These are phyloP conservation scores for Ostrea denselamellosa DNA, from an alignment of 1,140 invertebrate genomes.

Conservation along the genomic window DNA sequence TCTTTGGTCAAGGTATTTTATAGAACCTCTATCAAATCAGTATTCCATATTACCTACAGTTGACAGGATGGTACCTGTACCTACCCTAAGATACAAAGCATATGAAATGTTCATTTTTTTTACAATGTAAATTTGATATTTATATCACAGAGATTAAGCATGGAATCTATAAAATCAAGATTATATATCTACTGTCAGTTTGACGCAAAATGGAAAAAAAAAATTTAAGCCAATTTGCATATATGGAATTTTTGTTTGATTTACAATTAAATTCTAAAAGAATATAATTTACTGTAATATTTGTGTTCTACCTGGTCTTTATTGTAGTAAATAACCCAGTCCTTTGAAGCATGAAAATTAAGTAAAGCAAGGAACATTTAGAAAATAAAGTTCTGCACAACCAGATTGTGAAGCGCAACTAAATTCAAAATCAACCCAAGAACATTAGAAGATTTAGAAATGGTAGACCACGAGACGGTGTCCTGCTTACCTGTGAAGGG, in stretches of 20 bases:
- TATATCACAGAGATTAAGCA: too few species aligned
- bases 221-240: too few species aligned
- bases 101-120: too few species aligned
- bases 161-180: too few species aligned
- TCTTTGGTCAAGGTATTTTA: too few species aligned
- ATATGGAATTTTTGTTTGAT: not conserved
- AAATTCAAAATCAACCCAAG: slow-evolving; percentile 13
- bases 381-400: slow-evolving; percentile 19
- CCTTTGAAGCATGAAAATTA: slow-evolving; percentile 23
- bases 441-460: slow-evolving; percentile 10
- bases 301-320: not conserved
- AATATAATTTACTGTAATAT: not conserved
- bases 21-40: too few species aligned
- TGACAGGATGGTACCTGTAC: too few species aligned
- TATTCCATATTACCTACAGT: too few species aligned
- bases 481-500: not conserved
- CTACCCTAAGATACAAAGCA: too few species aligned
- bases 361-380: slow-evolving; percentile 28
- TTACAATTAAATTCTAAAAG: not conserved
- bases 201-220: too few species aligned
- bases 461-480: not conserved
- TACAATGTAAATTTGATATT: too few species aligned
- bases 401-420: slow-evolving; percentile 26
- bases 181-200: too few species aligned
- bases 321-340: not conserved